phyloP scores from a whole-genome alignment of 2,888 invertebrate species.

The Eilema caniola region DNA sequence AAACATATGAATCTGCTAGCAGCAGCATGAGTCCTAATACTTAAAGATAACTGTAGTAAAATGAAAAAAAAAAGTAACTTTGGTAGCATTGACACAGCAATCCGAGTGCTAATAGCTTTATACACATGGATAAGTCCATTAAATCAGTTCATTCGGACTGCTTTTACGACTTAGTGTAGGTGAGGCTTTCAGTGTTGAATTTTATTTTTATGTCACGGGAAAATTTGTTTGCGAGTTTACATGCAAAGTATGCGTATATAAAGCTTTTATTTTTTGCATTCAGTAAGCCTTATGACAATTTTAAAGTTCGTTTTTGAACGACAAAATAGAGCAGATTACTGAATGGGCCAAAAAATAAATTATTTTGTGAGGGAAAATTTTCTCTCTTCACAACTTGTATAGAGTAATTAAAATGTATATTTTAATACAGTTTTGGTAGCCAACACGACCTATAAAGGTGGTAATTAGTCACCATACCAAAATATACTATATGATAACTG shows the following conservation, averaged over 20 bases:
- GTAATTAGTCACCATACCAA: not conserved
- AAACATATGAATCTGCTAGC: too few species aligned
- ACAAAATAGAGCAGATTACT: constrained; percentile 3
- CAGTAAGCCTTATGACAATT: not conserved
- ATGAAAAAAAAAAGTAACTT: constrained; percentile 1
- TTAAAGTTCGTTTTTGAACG: not conserved
- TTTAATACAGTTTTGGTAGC: not conserved
- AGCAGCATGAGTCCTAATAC: too few species aligned
- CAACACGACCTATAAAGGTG: not conserved
- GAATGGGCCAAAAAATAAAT: not conserved
- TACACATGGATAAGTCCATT: constrained; percentile 20
- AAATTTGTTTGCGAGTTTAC: constrained; percentile 15
- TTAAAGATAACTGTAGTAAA: not conserved
- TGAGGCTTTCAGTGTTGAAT: constrained; percentile 26
- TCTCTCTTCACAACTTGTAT: constrained; percentile 1
- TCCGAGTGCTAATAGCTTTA: constrained; percentile 12
- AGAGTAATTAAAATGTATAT: not conserved
- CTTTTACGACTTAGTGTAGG: constrained; percentile 27
- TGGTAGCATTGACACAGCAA: not conserved
- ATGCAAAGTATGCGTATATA: constrained; percentile 6
- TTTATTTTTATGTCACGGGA: constrained; percentile 27
- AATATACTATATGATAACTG: too few species aligned
- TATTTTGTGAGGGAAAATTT: not conserved
- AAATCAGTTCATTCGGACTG: constrained; percentile 26
- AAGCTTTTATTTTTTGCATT: not conserved